Evolutionary conservation across 2,888 invertebrate species (phyloP), one percentile per base, ranked within the genome.

Genomic region (Cataglyphis altisquamis): DNA sequence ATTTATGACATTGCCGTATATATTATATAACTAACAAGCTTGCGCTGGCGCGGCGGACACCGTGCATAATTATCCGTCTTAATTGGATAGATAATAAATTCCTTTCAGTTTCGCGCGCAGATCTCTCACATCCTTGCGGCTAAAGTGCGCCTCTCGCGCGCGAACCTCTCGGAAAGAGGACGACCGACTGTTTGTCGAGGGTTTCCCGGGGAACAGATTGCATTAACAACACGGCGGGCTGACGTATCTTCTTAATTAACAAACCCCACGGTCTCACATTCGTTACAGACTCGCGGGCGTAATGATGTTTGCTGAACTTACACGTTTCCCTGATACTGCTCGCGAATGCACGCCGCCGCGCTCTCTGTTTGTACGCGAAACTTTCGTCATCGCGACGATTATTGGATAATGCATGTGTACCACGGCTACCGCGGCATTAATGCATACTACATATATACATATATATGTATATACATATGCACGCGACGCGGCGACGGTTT

Each of bases 41-140:
- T 12, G 45, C 78, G 60, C 41, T 55, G 18, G 52, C 52, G 52
- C 25, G 41, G 63, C 45, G 70, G 70, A 83, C 70, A 81, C 68
- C 85, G 66, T 70, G 83, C 83, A 48, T 81, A 82, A 89, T 89
- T 87, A 85, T 85, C 86, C 83, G 75, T 86, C 87, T 87, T 88
- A 89, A 88, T 89, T 89, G 85, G 78, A 82, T 85, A 70, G 81
- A 60, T 85, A 88, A 89, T 88, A 89, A 89, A 89, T 89, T 88
- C 88, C 84, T 87, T 87, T 84, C 84, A 62, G 70, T 67, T 41
- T 82, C 64, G 55, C 83, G 75, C 83, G 73, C 48, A 83, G 84
- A 86, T 85, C 52, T 85, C 52, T 52, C 84, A 82, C 87, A 85
- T 82, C 77, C 84, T 87, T 87, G 88, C 77, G 72, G 45, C 72